Percentiles rank a stretch among this genome's conserved stretches.
Conservation (phyloP, 2,797 vertebrate genomes). For the Adrianichthys oophorus region DNA sequence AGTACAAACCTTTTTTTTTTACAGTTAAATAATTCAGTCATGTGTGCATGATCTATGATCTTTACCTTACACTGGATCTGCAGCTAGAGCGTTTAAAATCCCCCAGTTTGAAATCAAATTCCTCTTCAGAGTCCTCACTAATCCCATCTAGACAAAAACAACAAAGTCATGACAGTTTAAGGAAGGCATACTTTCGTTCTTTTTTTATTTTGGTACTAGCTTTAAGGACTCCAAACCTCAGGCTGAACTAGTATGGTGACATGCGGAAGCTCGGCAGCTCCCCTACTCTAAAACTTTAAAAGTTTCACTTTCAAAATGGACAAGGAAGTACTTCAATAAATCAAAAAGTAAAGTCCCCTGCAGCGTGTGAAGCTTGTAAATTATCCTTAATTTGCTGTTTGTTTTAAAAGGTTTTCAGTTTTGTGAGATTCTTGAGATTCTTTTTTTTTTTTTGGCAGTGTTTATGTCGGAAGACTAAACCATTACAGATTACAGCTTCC, state of each 20-base stretch:
- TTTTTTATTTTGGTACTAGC: no score
- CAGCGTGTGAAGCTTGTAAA: no score
- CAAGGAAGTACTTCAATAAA: no score
- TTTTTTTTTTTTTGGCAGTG: background rate
- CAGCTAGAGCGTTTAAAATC: conserved; percentile 60
- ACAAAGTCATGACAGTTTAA: no score
- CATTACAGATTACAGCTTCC: background rate
- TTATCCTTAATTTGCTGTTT: background rate
- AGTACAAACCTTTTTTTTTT: conserved; percentile 4
- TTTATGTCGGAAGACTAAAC: background rate
- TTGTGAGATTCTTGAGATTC: background rate
- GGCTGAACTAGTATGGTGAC: background rate
- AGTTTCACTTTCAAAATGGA: no score
- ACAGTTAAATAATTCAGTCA: background rate
- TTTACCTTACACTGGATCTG: conserved; percentile 63
- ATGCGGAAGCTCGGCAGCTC: background rate
- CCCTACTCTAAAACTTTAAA: background rate
- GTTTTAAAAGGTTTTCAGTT: background rate
- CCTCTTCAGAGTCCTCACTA: conserved; percentile 37
- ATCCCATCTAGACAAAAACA: conserved; percentile 39
- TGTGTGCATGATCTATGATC: conserved; percentile 2
- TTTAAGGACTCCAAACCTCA: no score
- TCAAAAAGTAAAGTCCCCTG: no score
- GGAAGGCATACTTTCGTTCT: no score
- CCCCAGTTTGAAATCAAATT: conserved; percentile 33